Evolutionary conservation across 2,888 invertebrate species (phyloP), one percentile per base, ranked within the genome.

Genomic region (Drosophila ochracea): DNA sequence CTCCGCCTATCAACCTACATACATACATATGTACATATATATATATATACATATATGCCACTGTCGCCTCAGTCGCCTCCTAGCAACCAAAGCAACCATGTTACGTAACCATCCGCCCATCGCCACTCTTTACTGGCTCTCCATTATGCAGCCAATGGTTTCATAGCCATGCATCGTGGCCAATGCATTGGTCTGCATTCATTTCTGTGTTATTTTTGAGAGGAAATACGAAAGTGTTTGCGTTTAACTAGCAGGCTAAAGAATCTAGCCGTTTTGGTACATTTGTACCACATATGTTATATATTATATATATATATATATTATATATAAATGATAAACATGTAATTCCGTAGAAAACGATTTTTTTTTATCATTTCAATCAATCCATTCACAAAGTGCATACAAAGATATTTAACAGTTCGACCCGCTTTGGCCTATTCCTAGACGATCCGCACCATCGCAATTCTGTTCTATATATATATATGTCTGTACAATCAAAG

Each of bases 1-100:
- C 63, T 68, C 65, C 50, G 47, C 33, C 68, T 41, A 50, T 66
- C 47, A 58, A 30, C 57, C 82, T 68, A 53, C 66, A 71, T 25
- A 43, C 21, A 39, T 28, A 43, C 21, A 39, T 28, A 50, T 50
- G 50, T 50, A 50, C 28, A 16, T 37, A 37, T 39, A 57, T 55
- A 37, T 55, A 37, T 28, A 55, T 41, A 57, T 41, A n/a, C 25
- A 39, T 39, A 25, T 30, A 58, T 58, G 30, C 41, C 30, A 39
- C 25, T 58, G 31, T 58, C 37, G 52, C 69, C 35, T 33, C 69
- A 71, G 28, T 59, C 69, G 69, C 37, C 72, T 47, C 47, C 47
- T 47, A 55, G 28, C 37, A 25, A 28, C 25, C 55, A 28, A 37
- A 55, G 37, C 37, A 55, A 37, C 37, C 55, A 37, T 6, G 19